Evolutionary conservation across 2,888 invertebrate genomes (phyloP).

Genomic region (Clunio marinus): DNA sequence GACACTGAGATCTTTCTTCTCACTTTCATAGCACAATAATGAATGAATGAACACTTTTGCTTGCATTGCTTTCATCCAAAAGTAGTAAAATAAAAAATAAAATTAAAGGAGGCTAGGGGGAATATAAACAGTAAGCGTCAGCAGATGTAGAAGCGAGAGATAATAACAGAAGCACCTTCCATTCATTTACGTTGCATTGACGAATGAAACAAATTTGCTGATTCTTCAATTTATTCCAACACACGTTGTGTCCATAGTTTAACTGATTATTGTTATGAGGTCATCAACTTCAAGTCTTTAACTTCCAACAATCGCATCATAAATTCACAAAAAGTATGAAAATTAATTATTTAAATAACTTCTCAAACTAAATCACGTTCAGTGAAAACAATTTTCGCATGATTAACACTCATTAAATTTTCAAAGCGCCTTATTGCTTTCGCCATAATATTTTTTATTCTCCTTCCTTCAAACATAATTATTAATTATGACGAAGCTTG

Average conservation of each 20-base stretch:
- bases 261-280: no score
- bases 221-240: background rate
- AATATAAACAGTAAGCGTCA: background rate
- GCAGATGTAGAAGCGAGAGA: background rate
- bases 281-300: no score
- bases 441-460: background rate
- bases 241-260: no score
- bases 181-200: background rate
- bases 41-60: constrained; percentile 2
- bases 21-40: background rate
- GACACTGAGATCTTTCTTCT: constrained; percentile 29
- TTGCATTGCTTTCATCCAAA: background rate
- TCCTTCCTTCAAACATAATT: background rate
- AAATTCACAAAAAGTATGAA: background rate
- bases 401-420: constrained; percentile 37
- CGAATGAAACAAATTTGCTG: background rate
- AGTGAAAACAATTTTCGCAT: constrained; percentile 35
- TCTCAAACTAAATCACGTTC: constrained; percentile 29
- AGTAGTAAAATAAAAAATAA: background rate
- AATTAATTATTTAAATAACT: constrained; percentile 1
- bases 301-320: no score
- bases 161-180: background rate
- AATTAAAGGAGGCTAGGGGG: background rate
- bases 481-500: no score
- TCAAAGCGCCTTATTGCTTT: constrained; percentile 23